Evolutionary conservation across 2,888 invertebrate species (phyloP).

Genomic region (Leptopilina drosophilae): DNA sequence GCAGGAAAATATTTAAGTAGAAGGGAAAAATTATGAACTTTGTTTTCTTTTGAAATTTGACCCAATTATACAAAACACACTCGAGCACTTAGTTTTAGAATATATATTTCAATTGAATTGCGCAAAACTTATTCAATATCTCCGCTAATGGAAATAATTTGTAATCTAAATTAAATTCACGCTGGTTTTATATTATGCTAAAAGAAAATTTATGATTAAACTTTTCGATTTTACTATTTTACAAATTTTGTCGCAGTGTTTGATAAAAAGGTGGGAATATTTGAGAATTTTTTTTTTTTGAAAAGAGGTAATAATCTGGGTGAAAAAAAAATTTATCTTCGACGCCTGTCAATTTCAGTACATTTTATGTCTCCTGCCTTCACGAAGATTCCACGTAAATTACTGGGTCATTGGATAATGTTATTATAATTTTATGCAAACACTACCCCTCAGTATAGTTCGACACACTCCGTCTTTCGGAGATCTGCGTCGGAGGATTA

Average conservation of each 20-base stretch:
- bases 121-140: conserved; percentile 6
- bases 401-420: conserved; percentile 36
- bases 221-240: too few relatives aligned
- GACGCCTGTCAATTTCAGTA: not conserved
- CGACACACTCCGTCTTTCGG: conserved; percentile 18
- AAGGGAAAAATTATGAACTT: not conserved
- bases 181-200: too few relatives aligned
- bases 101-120: not conserved
- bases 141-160: not conserved
- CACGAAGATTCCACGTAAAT: conserved; percentile 19
- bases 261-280: too few relatives aligned
- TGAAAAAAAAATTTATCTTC: not conserved
- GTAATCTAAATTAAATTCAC: not conserved
- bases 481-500: conserved; percentile 9
- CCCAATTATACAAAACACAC: not conserved
- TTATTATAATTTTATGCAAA: conserved; percentile 40
- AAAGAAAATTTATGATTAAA: too few relatives aligned
- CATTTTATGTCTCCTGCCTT: not conserved
- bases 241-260: too few relatives aligned
- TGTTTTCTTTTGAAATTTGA: conserved; percentile 21
- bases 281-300: too few relatives aligned
- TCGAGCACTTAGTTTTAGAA: not conserved
- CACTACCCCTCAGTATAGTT: conserved; percentile 25
- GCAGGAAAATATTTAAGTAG: not conserved
- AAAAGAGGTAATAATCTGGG: not conserved